Conservation (phyloP, 2,797 vertebrate species). For the Gallirallus australis region DNA sequence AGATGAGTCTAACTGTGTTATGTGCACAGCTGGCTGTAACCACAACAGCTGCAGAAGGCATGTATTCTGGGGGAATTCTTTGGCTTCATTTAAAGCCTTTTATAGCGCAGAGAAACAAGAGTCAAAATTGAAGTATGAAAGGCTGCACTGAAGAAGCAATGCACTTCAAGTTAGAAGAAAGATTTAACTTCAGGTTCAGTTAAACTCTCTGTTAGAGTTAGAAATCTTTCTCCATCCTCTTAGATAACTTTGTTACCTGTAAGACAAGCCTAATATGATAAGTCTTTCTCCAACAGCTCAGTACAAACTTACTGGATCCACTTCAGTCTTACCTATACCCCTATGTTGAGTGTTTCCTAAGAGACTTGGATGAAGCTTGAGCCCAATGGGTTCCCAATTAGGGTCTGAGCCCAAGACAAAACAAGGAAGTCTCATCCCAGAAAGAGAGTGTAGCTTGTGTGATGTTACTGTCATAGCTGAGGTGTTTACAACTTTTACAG, state of each 20-base stretch:
- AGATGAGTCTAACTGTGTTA: background rate
- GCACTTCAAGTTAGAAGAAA: background rate
- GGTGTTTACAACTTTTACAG: accelerated
- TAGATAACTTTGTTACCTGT: background rate
- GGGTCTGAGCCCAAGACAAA: background rate
- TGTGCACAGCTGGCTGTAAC: background rate
- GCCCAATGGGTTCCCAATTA: too few relatives aligned
- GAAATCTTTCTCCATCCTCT: background rate
- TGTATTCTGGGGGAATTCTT: background rate
- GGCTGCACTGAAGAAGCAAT: background rate
- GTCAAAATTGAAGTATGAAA: background rate
- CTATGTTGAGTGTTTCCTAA: accelerated
- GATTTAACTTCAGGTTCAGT: background rate
- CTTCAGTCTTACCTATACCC: background rate
- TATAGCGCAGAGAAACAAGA: background rate
- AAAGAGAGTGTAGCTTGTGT: background rate
- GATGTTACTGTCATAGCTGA: background rate
- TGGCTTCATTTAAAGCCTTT: background rate
- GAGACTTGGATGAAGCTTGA: background rate
- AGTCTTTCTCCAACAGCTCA: background rate
- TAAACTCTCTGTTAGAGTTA: background rate
- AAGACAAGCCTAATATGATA: background rate
- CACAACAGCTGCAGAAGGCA: accelerated
- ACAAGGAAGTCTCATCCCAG: background rate
- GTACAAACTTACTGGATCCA: background rate